Evolutionary conservation across 2,888 invertebrate genomes (phyloP).

Genomic region (Gymnosoma rotundatum): DNA sequence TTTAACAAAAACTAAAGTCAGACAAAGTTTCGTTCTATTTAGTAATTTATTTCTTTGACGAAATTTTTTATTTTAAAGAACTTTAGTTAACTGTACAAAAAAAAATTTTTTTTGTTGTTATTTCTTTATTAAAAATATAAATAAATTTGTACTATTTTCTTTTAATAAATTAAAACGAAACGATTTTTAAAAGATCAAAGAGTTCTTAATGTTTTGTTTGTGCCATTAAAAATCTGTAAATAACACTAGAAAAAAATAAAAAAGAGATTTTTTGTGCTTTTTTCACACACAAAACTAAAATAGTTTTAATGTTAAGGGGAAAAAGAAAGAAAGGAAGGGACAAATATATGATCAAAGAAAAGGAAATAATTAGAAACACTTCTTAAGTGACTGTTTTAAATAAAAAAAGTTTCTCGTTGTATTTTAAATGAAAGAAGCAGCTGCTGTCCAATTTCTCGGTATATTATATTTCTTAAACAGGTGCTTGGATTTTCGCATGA

Average conservation of each 20-base stretch:
- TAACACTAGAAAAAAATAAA: slow-evolving; percentile 6
- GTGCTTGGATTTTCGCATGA: too few species aligned
- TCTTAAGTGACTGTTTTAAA: neutral
- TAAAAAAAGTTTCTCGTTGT: too few species aligned
- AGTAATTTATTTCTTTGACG: too few species aligned
- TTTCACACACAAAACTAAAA: neutral
- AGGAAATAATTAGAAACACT: neutral
- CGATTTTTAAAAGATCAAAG: slow-evolving; percentile 43
- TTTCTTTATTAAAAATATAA: neutral
- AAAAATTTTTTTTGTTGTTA: neutral
- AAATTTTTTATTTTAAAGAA: too few species aligned
- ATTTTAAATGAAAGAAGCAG: too few species aligned
- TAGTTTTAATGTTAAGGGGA: slow-evolving; percentile 10
- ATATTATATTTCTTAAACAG: too few species aligned
- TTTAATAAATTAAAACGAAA: neutral
- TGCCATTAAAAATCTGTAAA: slow-evolving; percentile 38
- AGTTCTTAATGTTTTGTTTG: slow-evolving; percentile 12
- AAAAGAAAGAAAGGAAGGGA: neutral
- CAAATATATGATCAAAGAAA: slow-evolving; percentile 19
- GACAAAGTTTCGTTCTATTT: too few species aligned
- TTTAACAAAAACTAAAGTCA: too few species aligned
- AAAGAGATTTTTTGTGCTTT: neutral
- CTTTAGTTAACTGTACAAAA: too few species aligned
- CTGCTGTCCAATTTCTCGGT: too few species aligned
- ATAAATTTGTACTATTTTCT: too few species aligned